Evolutionary conservation across 2,113 vertebrate species (phyloP).

Genomic region (Gymnorhina tibicen): DNA sequence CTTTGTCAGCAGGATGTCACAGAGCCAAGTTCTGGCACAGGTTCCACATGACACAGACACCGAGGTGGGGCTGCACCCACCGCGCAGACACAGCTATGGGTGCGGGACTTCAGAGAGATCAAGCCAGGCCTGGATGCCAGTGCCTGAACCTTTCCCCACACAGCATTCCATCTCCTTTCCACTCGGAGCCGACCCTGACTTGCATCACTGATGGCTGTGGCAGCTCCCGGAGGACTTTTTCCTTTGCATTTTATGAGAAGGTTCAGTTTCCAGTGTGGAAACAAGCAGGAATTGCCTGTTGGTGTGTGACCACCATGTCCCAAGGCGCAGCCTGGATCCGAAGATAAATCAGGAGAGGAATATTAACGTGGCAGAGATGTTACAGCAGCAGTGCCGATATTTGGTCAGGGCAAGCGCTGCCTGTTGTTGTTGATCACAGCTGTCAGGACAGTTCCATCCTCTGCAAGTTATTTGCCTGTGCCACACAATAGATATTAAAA

Average conservation of each 20-base stretch:
- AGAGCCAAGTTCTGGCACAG: accelerated
- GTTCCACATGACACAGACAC: accelerated
- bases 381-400: not conserved
- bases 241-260: not conserved
- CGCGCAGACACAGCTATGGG: accelerated
- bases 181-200: accelerated
- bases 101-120: not conserved
- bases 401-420: not conserved
- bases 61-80: not conserved
- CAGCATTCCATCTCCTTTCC: not conserved
- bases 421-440: not conserved
- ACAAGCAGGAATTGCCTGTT: not conserved
- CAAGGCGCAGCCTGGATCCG: not conserved
- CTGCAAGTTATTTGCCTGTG: not conserved
- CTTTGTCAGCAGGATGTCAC: not conserved
- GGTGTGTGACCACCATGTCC: not conserved
- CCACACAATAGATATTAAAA: slow-evolving; percentile 37
- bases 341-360: not conserved
- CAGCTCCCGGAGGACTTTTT: not conserved
- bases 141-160: not conserved
- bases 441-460: slow-evolving; percentile 13
- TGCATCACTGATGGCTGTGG: not conserved
- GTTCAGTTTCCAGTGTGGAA: not conserved
- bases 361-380: not conserved
- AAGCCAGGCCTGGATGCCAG: not conserved